Evolutionary conservation across 2,797 vertebrate species (phyloP).

Genomic region (Anguilla anguilla): DNA sequence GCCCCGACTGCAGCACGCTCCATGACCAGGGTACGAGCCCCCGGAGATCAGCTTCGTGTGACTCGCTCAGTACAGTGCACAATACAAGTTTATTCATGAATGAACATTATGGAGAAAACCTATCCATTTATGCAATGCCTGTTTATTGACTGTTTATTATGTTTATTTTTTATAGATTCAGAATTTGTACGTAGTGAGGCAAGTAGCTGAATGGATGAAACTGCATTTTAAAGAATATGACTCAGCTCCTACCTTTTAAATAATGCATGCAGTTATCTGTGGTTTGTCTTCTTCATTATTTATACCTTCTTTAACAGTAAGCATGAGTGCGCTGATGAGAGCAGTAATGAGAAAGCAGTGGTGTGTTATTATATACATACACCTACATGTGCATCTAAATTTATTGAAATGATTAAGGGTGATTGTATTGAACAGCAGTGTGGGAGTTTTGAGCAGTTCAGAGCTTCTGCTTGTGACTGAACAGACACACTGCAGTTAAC

Average conservation of each 20-base stretch:
- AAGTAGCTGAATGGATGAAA: background rate
- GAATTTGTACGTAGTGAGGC: background rate
- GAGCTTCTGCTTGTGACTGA: background rate
- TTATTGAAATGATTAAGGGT: background rate
- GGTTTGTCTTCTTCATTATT: background rate
- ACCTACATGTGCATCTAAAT: background rate
- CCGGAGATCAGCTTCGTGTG: background rate
- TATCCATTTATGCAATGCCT: background rate
- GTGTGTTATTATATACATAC: background rate
- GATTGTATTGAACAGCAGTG: background rate
- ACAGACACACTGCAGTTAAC: background rate
- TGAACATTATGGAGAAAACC: background rate
- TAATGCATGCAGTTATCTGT: background rate
- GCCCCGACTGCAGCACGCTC: slow-evolving; percentile 79
- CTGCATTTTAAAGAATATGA: background rate
- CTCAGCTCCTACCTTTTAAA: background rate
- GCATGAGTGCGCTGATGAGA: background rate
- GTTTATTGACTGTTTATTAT: background rate
- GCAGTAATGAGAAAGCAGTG: background rate
- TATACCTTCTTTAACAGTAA: background rate
- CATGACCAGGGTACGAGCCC: slow-evolving; percentile 76
- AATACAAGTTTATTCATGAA: background rate
- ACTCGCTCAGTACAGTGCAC: background rate
- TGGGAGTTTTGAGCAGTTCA: background rate
- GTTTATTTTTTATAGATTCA: background rate